Percentiles rank a stretch among this genome's conserved stretches.
These are phyloP conservation scores for Molanna angustata DNA, from an alignment of 2,888 invertebrate genomes.

Conservation along the genomic window DNA sequence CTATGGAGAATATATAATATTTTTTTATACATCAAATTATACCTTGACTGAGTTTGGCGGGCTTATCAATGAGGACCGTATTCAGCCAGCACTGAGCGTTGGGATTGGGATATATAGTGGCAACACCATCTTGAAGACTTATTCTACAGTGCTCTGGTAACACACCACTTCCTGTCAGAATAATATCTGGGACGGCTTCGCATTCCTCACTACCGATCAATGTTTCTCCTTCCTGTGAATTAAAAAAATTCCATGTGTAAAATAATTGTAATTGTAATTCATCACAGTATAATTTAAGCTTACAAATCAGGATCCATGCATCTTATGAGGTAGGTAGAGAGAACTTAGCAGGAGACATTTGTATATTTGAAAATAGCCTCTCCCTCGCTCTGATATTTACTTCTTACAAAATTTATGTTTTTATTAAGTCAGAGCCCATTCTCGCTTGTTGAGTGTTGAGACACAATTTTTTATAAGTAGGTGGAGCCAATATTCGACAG, in stretches of 20 bases:
- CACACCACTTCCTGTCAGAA: conserved; percentile 71
- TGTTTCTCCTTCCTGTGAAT: conserved; percentile 74
- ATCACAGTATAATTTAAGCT: conserved; percentile 3
- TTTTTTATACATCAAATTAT: no score
- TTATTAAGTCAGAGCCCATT: no score
- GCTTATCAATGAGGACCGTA: conserved; percentile 72
- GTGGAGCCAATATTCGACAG: no score
- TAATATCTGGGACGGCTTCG: conserved; percentile 71
- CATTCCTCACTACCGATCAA: conserved; percentile 78
- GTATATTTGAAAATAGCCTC: no score
- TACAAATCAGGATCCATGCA: no score
- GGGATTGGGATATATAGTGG: conserved; percentile 70
- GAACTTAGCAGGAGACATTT: no score
- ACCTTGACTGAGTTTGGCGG: conserved; percentile 76
- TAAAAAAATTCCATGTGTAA: neutral
- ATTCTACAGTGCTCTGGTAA: conserved; percentile 77
- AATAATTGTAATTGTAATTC: neutral
- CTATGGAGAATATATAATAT: no score
- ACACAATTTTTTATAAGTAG: no score
- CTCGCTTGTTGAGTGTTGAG: no score
- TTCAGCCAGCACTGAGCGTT: conserved; percentile 81
- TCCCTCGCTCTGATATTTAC: no score
- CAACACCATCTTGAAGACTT: conserved; percentile 66
- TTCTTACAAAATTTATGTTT: no score
- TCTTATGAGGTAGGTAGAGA: no score